phyloP scores from a whole-genome alignment of 2,888 invertebrate genomes.

The Parapristionchus giblindavisi region DNA sequence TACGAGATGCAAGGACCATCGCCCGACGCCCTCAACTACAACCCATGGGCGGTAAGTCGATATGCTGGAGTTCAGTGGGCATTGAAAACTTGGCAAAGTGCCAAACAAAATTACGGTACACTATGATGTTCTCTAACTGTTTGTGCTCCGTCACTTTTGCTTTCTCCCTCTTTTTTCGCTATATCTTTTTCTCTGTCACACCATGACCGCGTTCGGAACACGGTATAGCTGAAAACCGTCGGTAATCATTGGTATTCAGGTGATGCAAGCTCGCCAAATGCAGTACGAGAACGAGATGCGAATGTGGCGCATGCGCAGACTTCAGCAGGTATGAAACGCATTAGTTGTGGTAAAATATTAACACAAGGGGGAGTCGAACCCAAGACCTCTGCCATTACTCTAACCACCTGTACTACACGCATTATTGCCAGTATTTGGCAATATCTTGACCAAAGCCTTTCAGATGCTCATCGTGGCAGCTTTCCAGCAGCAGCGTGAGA shows the following conservation, averaged over 20 bases:
- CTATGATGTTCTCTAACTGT: not conserved
- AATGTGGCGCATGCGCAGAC: conserved; percentile 29
- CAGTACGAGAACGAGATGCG: conserved; percentile 37
- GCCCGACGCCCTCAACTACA: conserved; percentile 33
- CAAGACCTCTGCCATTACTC: not conserved
- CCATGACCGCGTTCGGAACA: not conserved
- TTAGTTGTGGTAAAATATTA: not conserved
- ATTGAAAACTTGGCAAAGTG: not conserved
- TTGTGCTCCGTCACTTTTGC: not conserved
- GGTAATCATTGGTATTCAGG: not conserved
- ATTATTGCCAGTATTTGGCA: not conserved
- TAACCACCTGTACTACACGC: not conserved
- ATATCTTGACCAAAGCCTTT: not conserved
- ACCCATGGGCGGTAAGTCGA: not conserved
- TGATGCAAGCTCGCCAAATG: not conserved
- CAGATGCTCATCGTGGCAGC: conserved; percentile 27
- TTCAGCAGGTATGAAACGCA: conserved; percentile 14
- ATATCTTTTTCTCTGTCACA: not conserved
- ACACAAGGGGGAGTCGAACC: not conserved
- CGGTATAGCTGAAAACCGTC: not conserved
- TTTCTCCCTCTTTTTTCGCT: not conserved
- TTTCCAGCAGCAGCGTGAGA: conserved; percentile 18
- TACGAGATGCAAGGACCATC: conserved; percentile 37
- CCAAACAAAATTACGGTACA: not conserved
- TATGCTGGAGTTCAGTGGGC: not conserved